Conservation (phyloP, 2,888 invertebrate species). For the Rotaria magnacalcarata region DNA sequence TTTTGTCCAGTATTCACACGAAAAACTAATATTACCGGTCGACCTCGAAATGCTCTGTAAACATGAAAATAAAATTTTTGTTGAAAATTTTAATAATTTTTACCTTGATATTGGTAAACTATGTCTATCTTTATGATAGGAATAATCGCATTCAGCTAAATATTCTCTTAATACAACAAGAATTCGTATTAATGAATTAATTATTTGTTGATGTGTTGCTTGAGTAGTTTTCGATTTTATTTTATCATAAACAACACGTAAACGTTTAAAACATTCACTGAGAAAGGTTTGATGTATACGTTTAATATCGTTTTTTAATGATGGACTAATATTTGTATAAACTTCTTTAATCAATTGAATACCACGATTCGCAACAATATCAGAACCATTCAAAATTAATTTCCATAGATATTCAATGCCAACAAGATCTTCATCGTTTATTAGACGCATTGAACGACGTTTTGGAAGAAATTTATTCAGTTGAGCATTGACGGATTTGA, state of each 20-base stretch:
- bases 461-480: conserved; percentile 84
- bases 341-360: conserved; percentile 85
- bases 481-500: conserved; percentile 88
- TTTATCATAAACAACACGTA: conserved; percentile 71
- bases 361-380: conserved; percentile 83
- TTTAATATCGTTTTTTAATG: conserved; percentile 69
- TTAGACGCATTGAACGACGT: conserved; percentile 69
- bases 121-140: conserved; percentile 73
- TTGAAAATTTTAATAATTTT: conserved; percentile 41
- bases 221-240: conserved; percentile 61
- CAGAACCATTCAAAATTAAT: conserved; percentile 77
- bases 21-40: background rate
- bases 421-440: conserved; percentile 88
- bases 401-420: conserved; percentile 93
- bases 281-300: conserved; percentile 87
- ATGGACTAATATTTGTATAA: conserved; percentile 83
- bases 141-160: conserved; percentile 81
- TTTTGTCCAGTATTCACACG: conserved; percentile 65
- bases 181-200: conserved; percentile 77
- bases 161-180: conserved; percentile 90
- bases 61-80: background rate
- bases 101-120: conserved; percentile 77
- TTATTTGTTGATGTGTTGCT: conserved; percentile 66
- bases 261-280: conserved; percentile 80
- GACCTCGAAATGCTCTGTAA: background rate